These are phyloP conservation scores for Mercenaria mercenaria DNA, from an alignment of 1,140 invertebrate species.

Conservation along the genomic window DNA sequence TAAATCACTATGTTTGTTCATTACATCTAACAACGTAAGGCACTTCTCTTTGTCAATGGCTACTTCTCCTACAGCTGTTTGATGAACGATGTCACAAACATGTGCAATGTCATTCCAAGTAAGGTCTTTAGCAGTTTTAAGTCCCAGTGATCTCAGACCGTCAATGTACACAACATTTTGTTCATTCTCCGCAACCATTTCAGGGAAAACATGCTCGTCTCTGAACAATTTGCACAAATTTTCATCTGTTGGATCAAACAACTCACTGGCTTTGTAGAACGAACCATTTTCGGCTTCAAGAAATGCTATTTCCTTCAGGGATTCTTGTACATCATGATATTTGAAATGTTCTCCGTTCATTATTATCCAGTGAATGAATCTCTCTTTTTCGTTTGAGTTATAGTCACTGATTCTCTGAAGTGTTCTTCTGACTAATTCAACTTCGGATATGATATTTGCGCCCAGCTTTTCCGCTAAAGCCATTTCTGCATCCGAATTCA, in stretches of 20 bases:
- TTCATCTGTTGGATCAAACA: constrained; percentile 36
- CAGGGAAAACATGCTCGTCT: constrained; percentile 31
- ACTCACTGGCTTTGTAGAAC: not conserved
- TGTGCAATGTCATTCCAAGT: not conserved
- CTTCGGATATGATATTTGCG: not conserved
- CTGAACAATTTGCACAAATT: not conserved
- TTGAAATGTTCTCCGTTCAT: not conserved
- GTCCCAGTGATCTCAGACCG: not conserved
- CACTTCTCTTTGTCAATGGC: not conserved
- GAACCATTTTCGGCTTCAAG: not conserved
- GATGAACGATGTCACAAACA: not conserved
- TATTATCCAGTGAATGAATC: not conserved
- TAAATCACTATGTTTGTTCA: constrained; percentile 8
- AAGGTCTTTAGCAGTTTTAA: constrained; percentile 40
- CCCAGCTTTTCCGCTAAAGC: not conserved
- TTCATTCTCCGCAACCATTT: not conserved
- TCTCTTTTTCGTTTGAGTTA: not conserved
- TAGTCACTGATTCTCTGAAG: not conserved
- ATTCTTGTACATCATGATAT: not conserved
- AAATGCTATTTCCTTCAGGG: not conserved
- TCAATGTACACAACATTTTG: not conserved
- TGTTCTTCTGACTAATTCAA: not conserved
- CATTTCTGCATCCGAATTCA: not conserved
- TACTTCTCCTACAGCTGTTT: not conserved
- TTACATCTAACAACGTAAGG: not conserved